phyloP scores from a whole-genome alignment of 23 tunicate species.

The Styela clava region DNA sequence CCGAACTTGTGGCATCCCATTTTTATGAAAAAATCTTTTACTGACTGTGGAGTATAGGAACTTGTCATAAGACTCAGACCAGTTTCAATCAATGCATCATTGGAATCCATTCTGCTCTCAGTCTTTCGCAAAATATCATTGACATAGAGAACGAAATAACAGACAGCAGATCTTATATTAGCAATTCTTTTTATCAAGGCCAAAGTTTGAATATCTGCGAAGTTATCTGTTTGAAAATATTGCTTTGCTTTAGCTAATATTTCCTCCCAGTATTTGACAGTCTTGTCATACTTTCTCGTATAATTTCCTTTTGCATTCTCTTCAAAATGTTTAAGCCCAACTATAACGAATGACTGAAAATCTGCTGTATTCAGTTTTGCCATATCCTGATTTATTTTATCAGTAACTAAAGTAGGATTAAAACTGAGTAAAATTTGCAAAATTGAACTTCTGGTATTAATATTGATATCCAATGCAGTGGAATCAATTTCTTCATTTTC shows the following conservation, averaged over 20 bases:
- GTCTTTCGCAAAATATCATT: not conserved
- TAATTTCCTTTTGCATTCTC: not conserved
- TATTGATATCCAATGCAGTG: not conserved
- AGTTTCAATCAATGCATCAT: not conserved
- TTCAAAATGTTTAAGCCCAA: not conserved
- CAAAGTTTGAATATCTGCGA: conserved; percentile 7
- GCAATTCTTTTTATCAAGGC: not conserved
- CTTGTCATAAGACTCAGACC: not conserved
- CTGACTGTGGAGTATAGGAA: not conserved
- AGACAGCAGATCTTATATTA: not conserved
- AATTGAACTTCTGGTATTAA: conserved; percentile 1
- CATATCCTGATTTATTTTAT: not conserved
- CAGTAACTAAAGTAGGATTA: not conserved
- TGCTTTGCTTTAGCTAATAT: not conserved
- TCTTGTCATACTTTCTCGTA: not conserved
- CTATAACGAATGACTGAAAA: not conserved
- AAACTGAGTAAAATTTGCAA: conserved; percentile 2
- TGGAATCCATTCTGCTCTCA: too few species aligned
- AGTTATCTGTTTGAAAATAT: not conserved
- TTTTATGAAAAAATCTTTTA: conserved; percentile 14
- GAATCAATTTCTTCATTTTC: not conserved
- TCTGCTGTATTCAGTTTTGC: not conserved
- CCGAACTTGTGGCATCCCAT: conserved; percentile 15
- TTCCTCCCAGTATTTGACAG: not conserved
- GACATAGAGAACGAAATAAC: not conserved